These are phyloP conservation scores for Acrobasis suavella DNA, from an alignment of 2,888 invertebrate species.

Conservation along the genomic window DNA sequence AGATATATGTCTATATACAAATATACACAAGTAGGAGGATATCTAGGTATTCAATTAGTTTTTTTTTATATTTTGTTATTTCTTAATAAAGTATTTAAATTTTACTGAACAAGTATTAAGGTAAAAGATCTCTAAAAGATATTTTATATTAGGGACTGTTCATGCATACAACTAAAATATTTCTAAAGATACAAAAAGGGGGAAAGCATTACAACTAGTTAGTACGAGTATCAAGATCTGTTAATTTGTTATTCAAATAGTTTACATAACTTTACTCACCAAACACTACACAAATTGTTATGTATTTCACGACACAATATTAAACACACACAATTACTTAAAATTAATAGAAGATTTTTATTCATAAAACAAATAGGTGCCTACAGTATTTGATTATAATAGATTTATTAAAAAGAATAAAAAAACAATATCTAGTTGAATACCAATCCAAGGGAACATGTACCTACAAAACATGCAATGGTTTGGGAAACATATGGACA, in stretches of 20 bases:
- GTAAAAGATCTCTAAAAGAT: too few species aligned
- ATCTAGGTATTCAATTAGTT: background rate
- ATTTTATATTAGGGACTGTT: background rate
- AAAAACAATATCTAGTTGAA: background rate
- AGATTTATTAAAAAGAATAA: background rate
- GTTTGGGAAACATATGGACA: background rate
- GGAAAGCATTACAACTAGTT: background rate
- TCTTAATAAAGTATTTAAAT: too few species aligned
- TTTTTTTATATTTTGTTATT: background rate
- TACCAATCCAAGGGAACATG: background rate
- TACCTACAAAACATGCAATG: background rate
- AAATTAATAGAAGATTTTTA: background rate
- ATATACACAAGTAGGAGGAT: constrained; percentile 1
- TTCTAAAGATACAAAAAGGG: background rate
- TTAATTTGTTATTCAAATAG: constrained; percentile 2
- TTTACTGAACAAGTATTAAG: too few species aligned
- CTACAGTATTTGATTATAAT: background rate
- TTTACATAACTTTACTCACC: constrained; percentile 11
- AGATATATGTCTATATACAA: constrained; percentile 1
- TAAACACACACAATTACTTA: background rate
- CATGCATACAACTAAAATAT: background rate
- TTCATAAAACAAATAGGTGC: background rate
- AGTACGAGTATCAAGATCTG: background rate
- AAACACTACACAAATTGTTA: constrained; percentile 5
- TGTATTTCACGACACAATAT: background rate